Conservation (phyloP, 2,797 vertebrate genomes). For the Myiothlypis coronata region DNA sequence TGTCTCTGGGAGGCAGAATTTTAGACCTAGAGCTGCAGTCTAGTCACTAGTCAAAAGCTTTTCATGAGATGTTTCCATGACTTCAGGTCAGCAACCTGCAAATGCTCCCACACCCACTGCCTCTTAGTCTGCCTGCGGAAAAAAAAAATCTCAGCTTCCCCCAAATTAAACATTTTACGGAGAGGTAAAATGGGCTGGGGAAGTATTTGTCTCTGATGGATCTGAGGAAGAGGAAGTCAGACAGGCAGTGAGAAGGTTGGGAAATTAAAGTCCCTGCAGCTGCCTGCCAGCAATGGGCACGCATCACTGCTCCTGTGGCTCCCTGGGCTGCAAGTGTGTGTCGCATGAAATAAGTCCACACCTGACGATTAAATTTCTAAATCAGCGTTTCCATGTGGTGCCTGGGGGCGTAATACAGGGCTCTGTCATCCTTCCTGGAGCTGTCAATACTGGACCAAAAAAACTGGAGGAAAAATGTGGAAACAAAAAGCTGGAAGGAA, state of each 20-base stretch:
- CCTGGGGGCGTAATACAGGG: background rate
- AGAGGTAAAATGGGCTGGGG: background rate
- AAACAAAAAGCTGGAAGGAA: background rate
- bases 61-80: background rate
- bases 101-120: background rate
- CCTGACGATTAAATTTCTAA: background rate
- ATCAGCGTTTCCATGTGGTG: rapidly evolving
- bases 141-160: background rate
- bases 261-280: background rate
- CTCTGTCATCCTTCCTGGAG: background rate
- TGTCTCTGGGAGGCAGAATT: background rate
- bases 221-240: background rate
- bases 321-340: background rate
- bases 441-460: background rate
- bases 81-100: background rate
- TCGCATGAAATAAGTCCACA: rapidly evolving
- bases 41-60: background rate
- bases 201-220: background rate
- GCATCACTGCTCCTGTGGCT: background rate
- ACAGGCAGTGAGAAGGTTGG: rapidly evolving
- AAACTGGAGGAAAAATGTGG: background rate
- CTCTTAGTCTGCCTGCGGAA: background rate
- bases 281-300: background rate
- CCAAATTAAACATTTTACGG: background rate
- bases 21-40: background rate